Percentiles rank a stretch among this genome's conserved stretches.
Conservation (phyloP, 2,888 invertebrate genomes). For the Sialis lutaria region DNA sequence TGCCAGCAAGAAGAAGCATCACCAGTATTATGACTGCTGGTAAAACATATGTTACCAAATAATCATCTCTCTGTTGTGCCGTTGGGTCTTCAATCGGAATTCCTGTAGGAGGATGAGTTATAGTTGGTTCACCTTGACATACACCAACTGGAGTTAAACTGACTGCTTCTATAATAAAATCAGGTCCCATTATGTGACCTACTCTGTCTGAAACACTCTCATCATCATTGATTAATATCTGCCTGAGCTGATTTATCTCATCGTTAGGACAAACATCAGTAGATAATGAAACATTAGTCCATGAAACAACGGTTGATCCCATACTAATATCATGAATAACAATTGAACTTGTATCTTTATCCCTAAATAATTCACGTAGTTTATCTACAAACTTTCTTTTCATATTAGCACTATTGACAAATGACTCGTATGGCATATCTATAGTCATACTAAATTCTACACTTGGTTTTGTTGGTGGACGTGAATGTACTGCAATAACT, state of each 20-base stretch:
- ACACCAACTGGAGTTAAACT: constrained; percentile 39
- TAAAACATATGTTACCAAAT: constrained; percentile 68
- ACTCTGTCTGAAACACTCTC: constrained; percentile 37
- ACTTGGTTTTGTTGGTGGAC: constrained; percentile 32
- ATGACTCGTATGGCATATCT: constrained; percentile 47
- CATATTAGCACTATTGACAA: constrained; percentile 49
- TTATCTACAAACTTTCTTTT: constrained; percentile 72
- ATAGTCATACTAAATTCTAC: constrained; percentile 70
- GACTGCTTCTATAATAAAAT: constrained; percentile 50
- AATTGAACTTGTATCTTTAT: constrained; percentile 53
- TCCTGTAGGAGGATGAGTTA: constrained; percentile 17
- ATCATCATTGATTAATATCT: constrained; percentile 51
- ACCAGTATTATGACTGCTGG: constrained; percentile 77
- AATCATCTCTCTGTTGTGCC: constrained; percentile 35
- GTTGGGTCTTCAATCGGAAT: constrained; percentile 10
- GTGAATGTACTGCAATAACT: constrained; percentile 53
- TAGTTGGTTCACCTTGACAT: constrained; percentile 28
- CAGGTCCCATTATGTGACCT: constrained; percentile 47
- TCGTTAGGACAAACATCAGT: constrained; percentile 58
- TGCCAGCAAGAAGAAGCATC: constrained; percentile 72
- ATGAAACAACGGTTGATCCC: constrained; percentile 52
- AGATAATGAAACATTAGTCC: constrained; percentile 67
- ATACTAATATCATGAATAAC: constrained; percentile 51
- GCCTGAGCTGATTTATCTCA: constrained; percentile 54
- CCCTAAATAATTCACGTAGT: constrained; percentile 56